Conservation (phyloP, 2,888 invertebrate genomes). For the Himalopsyche japonica region DNA sequence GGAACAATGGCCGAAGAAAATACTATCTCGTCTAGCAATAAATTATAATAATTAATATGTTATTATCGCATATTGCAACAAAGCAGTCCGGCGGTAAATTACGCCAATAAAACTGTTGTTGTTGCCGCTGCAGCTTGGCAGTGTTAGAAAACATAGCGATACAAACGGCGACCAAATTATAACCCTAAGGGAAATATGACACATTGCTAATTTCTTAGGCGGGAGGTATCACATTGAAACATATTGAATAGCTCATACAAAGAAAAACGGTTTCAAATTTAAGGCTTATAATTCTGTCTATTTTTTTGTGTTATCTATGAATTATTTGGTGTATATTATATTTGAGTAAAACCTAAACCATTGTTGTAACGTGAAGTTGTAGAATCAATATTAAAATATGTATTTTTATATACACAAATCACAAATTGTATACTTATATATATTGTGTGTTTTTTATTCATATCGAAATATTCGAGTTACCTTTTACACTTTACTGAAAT, state of each 20-base stretch:
- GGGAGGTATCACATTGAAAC: not conserved
- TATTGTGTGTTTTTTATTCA: too few relatives aligned
- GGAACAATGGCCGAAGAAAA: constrained; percentile 23
- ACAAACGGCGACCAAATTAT: not conserved
- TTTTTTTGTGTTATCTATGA: too few relatives aligned
- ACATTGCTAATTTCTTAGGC: not conserved
- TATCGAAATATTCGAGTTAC: too few relatives aligned
- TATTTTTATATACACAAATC: too few relatives aligned
- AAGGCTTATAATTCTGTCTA: too few relatives aligned
- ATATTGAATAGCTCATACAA: not conserved
- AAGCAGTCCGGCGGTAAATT: constrained; percentile 15
- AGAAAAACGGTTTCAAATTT: too few relatives aligned
- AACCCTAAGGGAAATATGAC: not conserved
- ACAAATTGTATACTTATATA: too few relatives aligned
- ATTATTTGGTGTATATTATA: too few relatives aligned
- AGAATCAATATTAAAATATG: too few relatives aligned
- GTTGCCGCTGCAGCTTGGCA: not conserved
- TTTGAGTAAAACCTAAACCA: too few relatives aligned
- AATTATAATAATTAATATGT: constrained; percentile 30
- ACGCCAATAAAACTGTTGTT: constrained; percentile 5
- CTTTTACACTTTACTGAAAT: too few relatives aligned
- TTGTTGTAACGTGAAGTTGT: too few relatives aligned
- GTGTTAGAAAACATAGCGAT: not conserved
- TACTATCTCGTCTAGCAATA: constrained; percentile 11
- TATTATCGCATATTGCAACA: constrained; percentile 29